Evolutionary conservation across 2,797 vertebrate species (phyloP).

Genomic region (Euthynnus affinis): DNA sequence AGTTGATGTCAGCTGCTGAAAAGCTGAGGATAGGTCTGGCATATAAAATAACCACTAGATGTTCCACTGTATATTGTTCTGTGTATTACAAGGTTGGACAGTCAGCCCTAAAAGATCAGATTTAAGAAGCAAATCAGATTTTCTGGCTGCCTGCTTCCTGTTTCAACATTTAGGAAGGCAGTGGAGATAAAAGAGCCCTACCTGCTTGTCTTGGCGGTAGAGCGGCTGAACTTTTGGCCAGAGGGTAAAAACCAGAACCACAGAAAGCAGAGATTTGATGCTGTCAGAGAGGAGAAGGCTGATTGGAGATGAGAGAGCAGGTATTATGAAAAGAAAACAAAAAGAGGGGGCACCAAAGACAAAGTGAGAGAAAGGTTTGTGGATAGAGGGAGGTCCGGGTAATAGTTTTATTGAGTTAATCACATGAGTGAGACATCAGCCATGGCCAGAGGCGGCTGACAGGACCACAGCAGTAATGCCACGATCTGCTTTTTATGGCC

Average conservation of each 20-base stretch:
- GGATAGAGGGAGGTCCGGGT: slow-evolving; percentile 62
- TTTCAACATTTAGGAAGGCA: neutral
- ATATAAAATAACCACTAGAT: slow-evolving; percentile 18
- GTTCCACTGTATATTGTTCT: slow-evolving; percentile 27
- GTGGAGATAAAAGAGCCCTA: slow-evolving; percentile 12
- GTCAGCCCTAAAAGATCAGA: slow-evolving; percentile 25
- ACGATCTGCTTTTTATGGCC: slow-evolving; percentile 61
- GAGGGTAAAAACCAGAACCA: slow-evolving; percentile 65
- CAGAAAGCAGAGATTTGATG: slow-evolving; percentile 20
- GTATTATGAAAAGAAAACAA: slow-evolving; percentile 71
- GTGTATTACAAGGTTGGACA: slow-evolving; percentile 4
- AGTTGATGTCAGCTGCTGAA: neutral
- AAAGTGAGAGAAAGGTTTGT: slow-evolving; percentile 27
- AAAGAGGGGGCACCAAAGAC: slow-evolving; percentile 35
- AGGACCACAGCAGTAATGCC: slow-evolving; percentile 36
- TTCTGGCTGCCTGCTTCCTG: slow-evolving; percentile 22
- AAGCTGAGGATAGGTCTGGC: neutral
- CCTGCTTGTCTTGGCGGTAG: slow-evolving; percentile 63
- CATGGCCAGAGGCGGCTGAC: slow-evolving; percentile 73
- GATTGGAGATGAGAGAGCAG: slow-evolving; percentile 46
- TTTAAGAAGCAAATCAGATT: slow-evolving; percentile 14
- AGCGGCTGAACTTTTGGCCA: slow-evolving; percentile 29
- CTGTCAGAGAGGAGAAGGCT: slow-evolving; percentile 27
- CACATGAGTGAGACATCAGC: slow-evolving; percentile 74
- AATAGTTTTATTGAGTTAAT: slow-evolving; percentile 86